Evolutionary conservation across 2,797 vertebrate genomes (phyloP), one percentile per base, ranked within the genome.

Genomic region (Clarias laeviceps): DNA sequence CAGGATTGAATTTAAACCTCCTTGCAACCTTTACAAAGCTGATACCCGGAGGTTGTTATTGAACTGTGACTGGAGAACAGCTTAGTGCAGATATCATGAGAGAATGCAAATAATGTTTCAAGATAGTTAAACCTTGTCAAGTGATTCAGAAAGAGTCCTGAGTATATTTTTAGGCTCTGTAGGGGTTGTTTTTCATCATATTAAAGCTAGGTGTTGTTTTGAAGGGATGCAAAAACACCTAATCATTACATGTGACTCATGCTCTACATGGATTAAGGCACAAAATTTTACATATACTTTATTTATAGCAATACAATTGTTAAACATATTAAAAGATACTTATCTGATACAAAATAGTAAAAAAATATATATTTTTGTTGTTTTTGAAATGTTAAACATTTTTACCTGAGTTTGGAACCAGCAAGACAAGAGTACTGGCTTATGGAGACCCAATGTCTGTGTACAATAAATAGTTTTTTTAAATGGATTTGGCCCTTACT

Each of bases 141-240:
- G 24, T 65, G 61, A 79, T 40, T 62, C 77, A 40, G 32, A 40
- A 62, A n/a, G 32, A 61, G 89, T 91, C 90, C 90, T 88, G 27
- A 34, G 18, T 54, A 82, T 82, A 90, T 34, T 65, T 90, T 64
- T 80, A 65, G 37, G 6, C 5, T n/a, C 20, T 8, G 8, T 45
- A 65, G 37, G n/a, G 64, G 24, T 91, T 80, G 80, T 84, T 88
- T 82, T 86, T 87, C 85, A 91, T 88, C 83, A 89, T 90, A 81
- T 66, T 54, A 66, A 81, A 65, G 15, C 12, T 37, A 18, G 5
- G 37, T 80, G 32, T 66, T 45, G 62, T 80, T 80, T 65, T 27
- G 61, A 27, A 27, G 37, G 66, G 32, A 61, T n/a, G 34, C 1
- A 3, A 40, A 40, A 6, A 62, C 9, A 62, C 22, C 56, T 62